phyloP scores from a whole-genome alignment of 1,140 invertebrate species.

The Homalodisca vitripennis region DNA sequence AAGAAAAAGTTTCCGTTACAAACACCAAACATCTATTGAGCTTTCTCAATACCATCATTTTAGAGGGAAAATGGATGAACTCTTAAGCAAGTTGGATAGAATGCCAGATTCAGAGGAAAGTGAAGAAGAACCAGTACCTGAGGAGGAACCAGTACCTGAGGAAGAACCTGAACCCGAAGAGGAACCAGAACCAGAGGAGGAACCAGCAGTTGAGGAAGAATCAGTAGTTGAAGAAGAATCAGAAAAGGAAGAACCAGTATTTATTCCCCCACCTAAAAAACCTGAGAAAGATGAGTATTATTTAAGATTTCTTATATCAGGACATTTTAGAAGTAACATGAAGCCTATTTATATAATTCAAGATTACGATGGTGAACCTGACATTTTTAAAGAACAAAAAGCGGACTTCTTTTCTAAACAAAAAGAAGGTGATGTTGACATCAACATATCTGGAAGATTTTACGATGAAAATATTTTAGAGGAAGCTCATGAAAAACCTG shows the following conservation, averaged over 20 bases:
- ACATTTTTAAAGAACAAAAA: conserved; percentile 13
- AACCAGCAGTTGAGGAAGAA: conserved; percentile 2
- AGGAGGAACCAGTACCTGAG: background rate
- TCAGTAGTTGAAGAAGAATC: background rate
- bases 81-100: background rate
- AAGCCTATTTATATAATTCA: conserved; percentile 11
- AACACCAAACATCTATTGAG: conserved; percentile 20
- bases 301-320: background rate
- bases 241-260: background rate
- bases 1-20: conserved; percentile 7
- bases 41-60: conserved; percentile 12
- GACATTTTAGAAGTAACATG: background rate
- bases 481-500: background rate
- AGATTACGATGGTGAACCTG: background rate
- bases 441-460: background rate
- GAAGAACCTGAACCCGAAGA: background rate
- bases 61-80: background rate
- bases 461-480: conserved; percentile 8
- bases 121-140: background rate
- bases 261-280: background rate
- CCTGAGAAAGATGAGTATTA: background rate
- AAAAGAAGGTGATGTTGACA: background rate
- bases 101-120: background rate
- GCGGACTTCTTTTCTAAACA: conserved; percentile 9
- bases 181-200: background rate